Percentiles rank a stretch among this genome's conserved stretches.
These are phyloP conservation scores for Meteorus colon DNA, from an alignment of 2,888 invertebrate genomes.

Conservation along the genomic window DNA sequence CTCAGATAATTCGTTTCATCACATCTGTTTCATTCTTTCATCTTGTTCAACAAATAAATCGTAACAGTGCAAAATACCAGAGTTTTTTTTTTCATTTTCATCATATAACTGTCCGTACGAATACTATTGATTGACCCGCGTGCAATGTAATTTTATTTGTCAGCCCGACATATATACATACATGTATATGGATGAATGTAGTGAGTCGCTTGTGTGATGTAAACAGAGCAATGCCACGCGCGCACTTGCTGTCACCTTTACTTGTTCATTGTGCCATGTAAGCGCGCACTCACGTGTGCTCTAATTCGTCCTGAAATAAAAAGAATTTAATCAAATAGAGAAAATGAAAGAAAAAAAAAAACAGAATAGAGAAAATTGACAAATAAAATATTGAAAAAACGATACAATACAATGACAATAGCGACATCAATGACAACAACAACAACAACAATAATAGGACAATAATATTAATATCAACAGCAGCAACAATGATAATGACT, in stretches of 20 bases:
- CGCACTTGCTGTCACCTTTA: constrained; percentile 31
- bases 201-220: constrained; percentile 16
- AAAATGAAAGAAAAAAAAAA: constrained; percentile 10
- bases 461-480: background rate
- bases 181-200: background rate
- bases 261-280: constrained; percentile 31
- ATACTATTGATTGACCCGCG: constrained; percentile 36
- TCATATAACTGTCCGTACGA: background rate
- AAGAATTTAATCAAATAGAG: constrained; percentile 15
- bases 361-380: constrained; percentile 2
- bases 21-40: no score
- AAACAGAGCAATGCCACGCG: constrained; percentile 32
- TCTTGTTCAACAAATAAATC: no score
- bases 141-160: constrained; percentile 30
- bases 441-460: background rate
- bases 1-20: no score
- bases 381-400: background rate
- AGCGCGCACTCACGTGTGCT: constrained; percentile 20
- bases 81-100: constrained; percentile 1
- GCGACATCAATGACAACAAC: background rate
- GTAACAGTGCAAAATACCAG: no score
- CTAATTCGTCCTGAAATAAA: constrained; percentile 27
- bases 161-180: background rate
- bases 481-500: background rate
- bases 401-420: background rate